Base-by-base conservation (phyloP, 2,113 vertebrate genomes). In the Nerophis lumbriciformis region DNA sequence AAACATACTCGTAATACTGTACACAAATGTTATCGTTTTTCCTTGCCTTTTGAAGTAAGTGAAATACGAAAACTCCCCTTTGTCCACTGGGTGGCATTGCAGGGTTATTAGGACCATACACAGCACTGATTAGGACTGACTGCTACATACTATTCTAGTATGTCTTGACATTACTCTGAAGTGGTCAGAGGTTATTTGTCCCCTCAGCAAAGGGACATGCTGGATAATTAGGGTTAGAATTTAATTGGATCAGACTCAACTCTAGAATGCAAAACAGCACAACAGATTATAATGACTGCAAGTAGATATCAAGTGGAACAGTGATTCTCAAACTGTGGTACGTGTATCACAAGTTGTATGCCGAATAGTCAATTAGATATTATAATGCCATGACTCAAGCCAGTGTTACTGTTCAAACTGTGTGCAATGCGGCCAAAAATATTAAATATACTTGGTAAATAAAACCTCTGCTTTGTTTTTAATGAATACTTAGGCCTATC, bases 201-300 rank as follows among this genome's bases (percentile, higher is more conserved):
- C 52, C 63, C 21, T 48, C 16, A 59, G 63, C 16, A 52, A 57
- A 73, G 21, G 21, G 8, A 19, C 39, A 53, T 56, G 59, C 64
- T 58, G 42, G 48, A 56, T 71, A 72, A 65, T 51, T 9, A 67
- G 51, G 69, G 48, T 54, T 37, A 68, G 14, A 28, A 49, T n/a
- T 28, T 5, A n/a, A n/a, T 37, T 55, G 7, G 6, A 8, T 52
- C 5, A 2, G 7, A 16, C 35, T 50, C 13, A 65, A 35, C 15
- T 35, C 19, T 35, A 53, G 65, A 47, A 59, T 5, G 45, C 9
- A 7, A 4, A 54, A 12, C 14, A 15, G 14, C 8, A 13, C 51
- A 5, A 38, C 0, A 10, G 1, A 62, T 19, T 8, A 50, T 9
- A 48, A 6, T 7, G 36, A 42, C 28, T 5, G 45, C 14, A n/a